Percentiles rank a stretch among this genome's conserved stretches.
Evolutionary conservation across 2,797 vertebrate species (phyloP).

Genomic region (Vespertilio murinus): DNA sequence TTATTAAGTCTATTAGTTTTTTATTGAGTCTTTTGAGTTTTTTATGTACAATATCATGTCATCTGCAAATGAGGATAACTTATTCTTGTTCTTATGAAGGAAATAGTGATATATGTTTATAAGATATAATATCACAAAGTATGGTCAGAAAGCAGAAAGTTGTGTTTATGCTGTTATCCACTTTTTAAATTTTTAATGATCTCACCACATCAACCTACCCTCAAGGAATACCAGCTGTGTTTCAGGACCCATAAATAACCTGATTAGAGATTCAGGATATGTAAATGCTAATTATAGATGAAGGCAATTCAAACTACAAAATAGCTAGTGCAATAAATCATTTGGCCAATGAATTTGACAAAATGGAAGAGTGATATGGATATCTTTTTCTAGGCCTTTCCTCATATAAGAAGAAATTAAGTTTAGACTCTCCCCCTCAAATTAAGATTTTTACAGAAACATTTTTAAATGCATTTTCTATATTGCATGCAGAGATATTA

Average conservation of each 20-base stretch:
- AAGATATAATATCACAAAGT: background rate
- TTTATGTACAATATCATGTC: too few relatives aligned
- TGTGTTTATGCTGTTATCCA: background rate
- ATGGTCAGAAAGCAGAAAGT: background rate
- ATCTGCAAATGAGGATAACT: too few relatives aligned
- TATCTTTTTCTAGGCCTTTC: background rate
- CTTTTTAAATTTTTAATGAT: conserved; percentile 22
- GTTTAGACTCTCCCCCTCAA: background rate
- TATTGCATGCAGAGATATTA: background rate
- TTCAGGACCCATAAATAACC: conserved; percentile 24
- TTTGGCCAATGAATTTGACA: conserved; percentile 24
- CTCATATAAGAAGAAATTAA: conserved; percentile 23
- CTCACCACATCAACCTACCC: background rate
- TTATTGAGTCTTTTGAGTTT: too few relatives aligned
- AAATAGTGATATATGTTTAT: background rate
- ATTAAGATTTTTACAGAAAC: background rate
- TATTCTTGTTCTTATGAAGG: background rate
- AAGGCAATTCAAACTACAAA: conserved; percentile 33
- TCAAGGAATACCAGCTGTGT: conserved; percentile 28
- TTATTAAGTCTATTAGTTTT: too few relatives aligned
- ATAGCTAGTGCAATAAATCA: conserved; percentile 19
- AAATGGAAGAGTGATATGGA: background rate
- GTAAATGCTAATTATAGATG: conserved; percentile 51
- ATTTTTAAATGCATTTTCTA: conserved; percentile 3
- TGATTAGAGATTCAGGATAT: conserved; percentile 44